phyloP scores from a whole-genome alignment of 2,888 invertebrate genomes.

The Drosophila infuscata region DNA sequence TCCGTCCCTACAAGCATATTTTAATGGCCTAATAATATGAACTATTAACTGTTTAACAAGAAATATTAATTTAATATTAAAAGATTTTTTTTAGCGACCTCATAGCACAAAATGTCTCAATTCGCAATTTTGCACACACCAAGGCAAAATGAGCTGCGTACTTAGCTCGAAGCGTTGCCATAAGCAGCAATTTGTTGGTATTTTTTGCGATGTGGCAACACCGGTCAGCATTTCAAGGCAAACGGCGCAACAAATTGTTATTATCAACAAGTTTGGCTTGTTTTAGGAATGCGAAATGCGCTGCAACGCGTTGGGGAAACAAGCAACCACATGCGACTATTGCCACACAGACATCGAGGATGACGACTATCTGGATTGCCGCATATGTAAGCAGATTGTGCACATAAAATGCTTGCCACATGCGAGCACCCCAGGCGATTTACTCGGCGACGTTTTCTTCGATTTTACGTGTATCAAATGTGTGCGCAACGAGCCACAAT shows the following conservation, averaged over 20 bases:
- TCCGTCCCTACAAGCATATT: background rate
- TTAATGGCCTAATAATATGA: background rate
- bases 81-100: background rate
- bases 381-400: constrained; percentile 87
- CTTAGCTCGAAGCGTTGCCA: background rate
- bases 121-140: background rate
- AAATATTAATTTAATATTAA: background rate
- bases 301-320: constrained; percentile 3
- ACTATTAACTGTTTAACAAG: background rate
- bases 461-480: constrained; percentile 90
- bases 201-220: constrained; percentile 39
- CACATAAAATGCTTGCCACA: constrained; percentile 89
- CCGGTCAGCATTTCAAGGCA: constrained; percentile 14
- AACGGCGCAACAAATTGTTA: constrained; percentile 32
- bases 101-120: background rate
- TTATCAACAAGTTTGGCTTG: constrained; percentile 33
- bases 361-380: constrained; percentile 87
- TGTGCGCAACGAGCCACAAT: constrained; percentile 82
- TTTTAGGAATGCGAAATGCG: constrained; percentile 19
- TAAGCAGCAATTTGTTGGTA: constrained; percentile 13
- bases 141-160: constrained; percentile 8
- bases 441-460: constrained; percentile 91
- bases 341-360: constrained; percentile 63
- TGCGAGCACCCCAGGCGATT: constrained; percentile 89
- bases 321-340: constrained; percentile 48